A percentile compares a stretch with the other conserved stretches of the same genome.
Evolutionary conservation across 2,797 vertebrate genomes (phyloP).

Genomic region (Mormyrops attenuatus): DNA sequence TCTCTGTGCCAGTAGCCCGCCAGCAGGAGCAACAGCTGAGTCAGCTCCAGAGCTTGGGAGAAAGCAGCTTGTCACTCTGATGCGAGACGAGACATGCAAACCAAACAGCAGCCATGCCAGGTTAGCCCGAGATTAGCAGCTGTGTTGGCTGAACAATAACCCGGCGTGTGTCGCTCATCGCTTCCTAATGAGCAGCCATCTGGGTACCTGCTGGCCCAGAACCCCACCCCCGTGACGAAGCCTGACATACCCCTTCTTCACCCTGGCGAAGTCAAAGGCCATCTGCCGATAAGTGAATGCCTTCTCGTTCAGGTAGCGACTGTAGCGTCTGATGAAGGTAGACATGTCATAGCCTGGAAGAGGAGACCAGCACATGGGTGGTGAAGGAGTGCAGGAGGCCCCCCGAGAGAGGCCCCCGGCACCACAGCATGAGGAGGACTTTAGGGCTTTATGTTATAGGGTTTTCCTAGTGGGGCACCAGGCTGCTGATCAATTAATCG

Average conservation of each 20-base stretch:
- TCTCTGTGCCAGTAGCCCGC: background rate
- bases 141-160: background rate
- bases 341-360: conserved; percentile 95
- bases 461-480: background rate
- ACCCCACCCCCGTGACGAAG: background rate
- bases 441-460: background rate
- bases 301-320: conserved; percentile 97
- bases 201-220: background rate
- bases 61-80: background rate
- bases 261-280: conserved; percentile 94
- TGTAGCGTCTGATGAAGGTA: conserved; percentile 96
- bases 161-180: background rate
- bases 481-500: background rate
- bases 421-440: no score
- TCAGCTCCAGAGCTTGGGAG: background rate
- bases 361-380: background rate
- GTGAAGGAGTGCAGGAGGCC: background rate
- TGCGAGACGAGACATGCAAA: background rate
- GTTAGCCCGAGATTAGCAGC: background rate
- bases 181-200: background rate
- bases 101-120: background rate
- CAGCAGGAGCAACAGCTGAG: background rate
- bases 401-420: background rate
- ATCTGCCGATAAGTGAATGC: conserved; percentile 98
- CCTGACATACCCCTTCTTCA: conserved; percentile 88